These are phyloP conservation scores for Rhopalosiphum nymphaeae DNA, from an alignment of 2,888 invertebrate genomes.

Conservation along the genomic window DNA sequence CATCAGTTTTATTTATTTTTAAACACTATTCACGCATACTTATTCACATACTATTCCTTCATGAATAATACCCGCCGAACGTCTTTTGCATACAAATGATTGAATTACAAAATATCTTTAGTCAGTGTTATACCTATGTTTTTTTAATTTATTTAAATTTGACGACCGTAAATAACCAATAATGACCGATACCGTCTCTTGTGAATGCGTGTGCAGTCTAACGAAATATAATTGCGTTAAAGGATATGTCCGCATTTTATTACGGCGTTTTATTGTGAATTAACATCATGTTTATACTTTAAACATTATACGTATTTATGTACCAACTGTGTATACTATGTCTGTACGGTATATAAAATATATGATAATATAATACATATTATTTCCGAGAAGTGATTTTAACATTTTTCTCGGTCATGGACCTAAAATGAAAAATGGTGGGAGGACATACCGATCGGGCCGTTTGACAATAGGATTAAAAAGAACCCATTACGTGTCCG, in stretches of 20 bases:
- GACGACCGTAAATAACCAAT: slow-evolving; percentile 39
- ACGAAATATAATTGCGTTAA: slow-evolving; percentile 40
- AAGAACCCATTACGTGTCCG: slow-evolving; percentile 52
- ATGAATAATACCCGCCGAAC: not conserved
- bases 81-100: slow-evolving; percentile 44
- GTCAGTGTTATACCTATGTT: not conserved
- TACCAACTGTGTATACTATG: not conserved
- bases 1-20: slow-evolving; percentile 1
- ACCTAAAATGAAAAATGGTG: slow-evolving; percentile 39
- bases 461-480: slow-evolving; percentile 58
- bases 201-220: slow-evolving; percentile 38
- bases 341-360: not conserved
- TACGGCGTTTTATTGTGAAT: slow-evolving; percentile 17
- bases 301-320: not conserved
- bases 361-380: not conserved
- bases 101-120: slow-evolving; percentile 42
- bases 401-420: slow-evolving; percentile 63
- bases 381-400: slow-evolving; percentile 48
- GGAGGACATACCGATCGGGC: slow-evolving; percentile 29
- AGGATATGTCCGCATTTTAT: slow-evolving; percentile 26
- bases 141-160: slow-evolving; percentile 52
- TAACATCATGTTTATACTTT: not conserved
- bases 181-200: slow-evolving; percentile 8
- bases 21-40: not conserved
- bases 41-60: not conserved